Percentiles rank a stretch among this genome's conserved stretches.
Conservation (phyloP, 2,888 invertebrate species). For the Stenotaenia linearis region DNA sequence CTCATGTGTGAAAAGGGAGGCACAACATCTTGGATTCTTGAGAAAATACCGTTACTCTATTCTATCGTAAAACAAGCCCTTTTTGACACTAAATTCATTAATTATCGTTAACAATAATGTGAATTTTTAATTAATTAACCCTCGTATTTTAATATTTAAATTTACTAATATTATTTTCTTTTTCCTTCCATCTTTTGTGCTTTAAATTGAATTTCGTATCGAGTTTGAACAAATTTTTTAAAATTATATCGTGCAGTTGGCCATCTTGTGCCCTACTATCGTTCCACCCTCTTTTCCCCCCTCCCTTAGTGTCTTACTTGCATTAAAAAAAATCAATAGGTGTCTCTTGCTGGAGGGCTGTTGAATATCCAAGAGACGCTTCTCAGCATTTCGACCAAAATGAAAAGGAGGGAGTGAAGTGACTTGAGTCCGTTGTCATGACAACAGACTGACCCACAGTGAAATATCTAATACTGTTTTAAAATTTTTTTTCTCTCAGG, state of each 20-base stretch:
- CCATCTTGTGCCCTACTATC: not conserved
- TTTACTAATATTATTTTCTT: not conserved
- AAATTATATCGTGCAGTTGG: not conserved
- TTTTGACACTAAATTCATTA: not conserved
- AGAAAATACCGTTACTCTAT: not conserved
- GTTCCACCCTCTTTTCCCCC: not conserved
- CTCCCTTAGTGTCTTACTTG: slow-evolving; percentile 10
- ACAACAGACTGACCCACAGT: not conserved
- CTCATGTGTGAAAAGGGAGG: slow-evolving; percentile 2
- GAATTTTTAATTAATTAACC: not conserved
- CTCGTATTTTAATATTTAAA: not conserved
- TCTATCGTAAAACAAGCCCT: not conserved
- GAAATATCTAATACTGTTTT: not conserved
- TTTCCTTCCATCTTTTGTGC: not conserved
- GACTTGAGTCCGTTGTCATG: not conserved
- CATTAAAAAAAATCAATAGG: slow-evolving; percentile 19
- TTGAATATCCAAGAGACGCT: slow-evolving; percentile 19
- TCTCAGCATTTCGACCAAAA: slow-evolving; percentile 19
- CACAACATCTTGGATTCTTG: not conserved
- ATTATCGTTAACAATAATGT: not conserved
- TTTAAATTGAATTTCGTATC: not conserved
- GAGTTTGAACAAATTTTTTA: not conserved
- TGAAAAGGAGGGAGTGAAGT: slow-evolving; percentile 13
- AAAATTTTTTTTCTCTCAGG: not conserved
- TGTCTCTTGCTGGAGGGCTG: slow-evolving; percentile 11